phyloP scores from a whole-genome alignment of 2,113 vertebrate genomes.

The Neodontobutis hainanensis region DNA sequence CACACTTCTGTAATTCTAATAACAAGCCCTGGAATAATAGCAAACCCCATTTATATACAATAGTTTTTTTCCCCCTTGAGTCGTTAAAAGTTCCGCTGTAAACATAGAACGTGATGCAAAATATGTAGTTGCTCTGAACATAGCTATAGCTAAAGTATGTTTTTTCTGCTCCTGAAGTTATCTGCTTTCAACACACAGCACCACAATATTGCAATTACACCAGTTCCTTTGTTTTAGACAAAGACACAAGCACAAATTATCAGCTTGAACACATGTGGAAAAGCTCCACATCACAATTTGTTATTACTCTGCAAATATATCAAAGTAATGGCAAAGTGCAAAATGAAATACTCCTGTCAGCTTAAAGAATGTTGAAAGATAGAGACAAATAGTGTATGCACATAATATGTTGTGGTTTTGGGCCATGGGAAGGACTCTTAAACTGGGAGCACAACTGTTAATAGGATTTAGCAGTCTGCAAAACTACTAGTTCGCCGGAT shows the following conservation, averaged over 20 bases:
- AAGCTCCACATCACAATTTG: neutral
- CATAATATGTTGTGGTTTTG: constrained; percentile 9
- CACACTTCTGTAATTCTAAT: constrained; percentile 17
- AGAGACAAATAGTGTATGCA: neutral
- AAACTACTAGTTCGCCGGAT: constrained; percentile 34
- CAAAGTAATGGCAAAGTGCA: too few species aligned
- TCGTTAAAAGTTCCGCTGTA: too few species aligned
- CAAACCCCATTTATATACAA: too few species aligned
- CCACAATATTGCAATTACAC: constrained; percentile 33
- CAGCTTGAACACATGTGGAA: constrained; percentile 4
- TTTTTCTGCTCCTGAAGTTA: constrained; percentile 1
- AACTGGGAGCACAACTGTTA: constrained; percentile 42
- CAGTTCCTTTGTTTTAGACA: constrained; percentile 44
- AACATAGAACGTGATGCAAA: too few species aligned
- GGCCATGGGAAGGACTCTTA: constrained; percentile 39
- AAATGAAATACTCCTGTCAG: too few species aligned
- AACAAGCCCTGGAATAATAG: neutral
- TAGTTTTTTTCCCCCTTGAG: too few species aligned
- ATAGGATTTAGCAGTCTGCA: constrained; percentile 66
- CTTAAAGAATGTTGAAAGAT: too few species aligned
- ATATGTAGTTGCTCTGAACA: too few species aligned
- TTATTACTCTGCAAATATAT: neutral
- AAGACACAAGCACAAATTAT: constrained; percentile 13
- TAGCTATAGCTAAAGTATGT: too few species aligned
- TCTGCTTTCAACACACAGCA: constrained; percentile 37